phyloP scores from a whole-genome alignment of 2,888 invertebrate species.

The Phytoseiulus persimilis region DNA sequence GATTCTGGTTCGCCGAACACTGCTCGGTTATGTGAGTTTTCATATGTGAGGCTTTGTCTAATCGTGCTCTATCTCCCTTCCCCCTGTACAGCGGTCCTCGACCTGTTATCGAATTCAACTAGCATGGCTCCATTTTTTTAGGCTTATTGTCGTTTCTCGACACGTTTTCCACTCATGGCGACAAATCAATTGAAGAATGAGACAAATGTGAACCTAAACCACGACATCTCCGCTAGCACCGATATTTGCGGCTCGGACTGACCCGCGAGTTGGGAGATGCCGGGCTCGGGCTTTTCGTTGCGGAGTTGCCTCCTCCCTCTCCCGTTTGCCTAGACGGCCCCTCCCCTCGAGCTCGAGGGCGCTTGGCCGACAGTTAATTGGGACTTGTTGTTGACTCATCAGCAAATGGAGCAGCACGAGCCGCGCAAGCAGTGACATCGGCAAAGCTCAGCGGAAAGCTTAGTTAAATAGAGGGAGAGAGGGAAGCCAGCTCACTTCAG shows the following conservation, averaged over 20 bases:
- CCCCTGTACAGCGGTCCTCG: too few species aligned
- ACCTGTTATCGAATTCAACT: too few species aligned
- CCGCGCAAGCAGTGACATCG: neutral
- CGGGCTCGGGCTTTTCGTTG: neutral
- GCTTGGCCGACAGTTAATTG: slow-evolving; percentile 23
- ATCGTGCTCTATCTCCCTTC: too few species aligned
- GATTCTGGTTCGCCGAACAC: too few species aligned
- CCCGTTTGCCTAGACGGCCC: neutral
- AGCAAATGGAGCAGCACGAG: slow-evolving; percentile 30
- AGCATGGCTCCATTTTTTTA: too few species aligned
- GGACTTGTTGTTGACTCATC: slow-evolving; percentile 39
- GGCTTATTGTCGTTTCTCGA: too few species aligned
- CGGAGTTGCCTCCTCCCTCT: neutral
- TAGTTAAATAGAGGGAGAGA: neutral
- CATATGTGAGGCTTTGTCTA: too few species aligned
- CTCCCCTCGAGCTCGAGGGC: neutral
- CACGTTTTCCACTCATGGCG: too few species aligned
- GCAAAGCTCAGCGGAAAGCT: neutral
- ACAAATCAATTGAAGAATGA: too few species aligned
- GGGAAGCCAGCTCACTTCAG: neutral
- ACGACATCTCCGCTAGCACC: neutral
- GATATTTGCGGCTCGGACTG: neutral
- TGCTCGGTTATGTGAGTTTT: neutral
- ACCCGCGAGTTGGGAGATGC: neutral
- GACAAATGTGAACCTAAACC: too few species aligned